Conservation (phyloP, 2,113 vertebrate species). For the Bathybates hornii region DNA sequence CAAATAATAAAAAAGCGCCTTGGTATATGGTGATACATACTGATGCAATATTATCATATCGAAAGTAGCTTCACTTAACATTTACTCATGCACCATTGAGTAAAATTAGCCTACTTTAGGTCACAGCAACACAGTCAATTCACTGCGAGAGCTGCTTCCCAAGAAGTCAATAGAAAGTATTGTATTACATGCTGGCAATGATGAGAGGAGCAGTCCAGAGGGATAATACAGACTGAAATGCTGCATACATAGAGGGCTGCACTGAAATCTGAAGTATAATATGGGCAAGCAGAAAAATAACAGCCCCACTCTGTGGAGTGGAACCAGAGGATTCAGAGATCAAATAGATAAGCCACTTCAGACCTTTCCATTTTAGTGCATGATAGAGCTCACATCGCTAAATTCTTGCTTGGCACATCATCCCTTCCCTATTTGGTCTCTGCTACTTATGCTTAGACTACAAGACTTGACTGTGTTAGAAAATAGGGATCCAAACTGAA, state of each 20-base stretch:
- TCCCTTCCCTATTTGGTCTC: conserved; percentile 41
- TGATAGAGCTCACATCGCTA: conserved; percentile 44
- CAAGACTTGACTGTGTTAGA: conserved; percentile 12
- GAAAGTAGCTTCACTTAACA: conserved; percentile 58
- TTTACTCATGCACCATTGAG: conserved; percentile 57
- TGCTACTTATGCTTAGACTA: conserved; percentile 26
- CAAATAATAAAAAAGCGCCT: not conserved
- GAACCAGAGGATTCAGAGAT: conserved; percentile 61
- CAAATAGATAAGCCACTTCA: conserved; percentile 60
- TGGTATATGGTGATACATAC: conserved; percentile 23
- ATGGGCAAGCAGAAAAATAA: conserved; percentile 45
- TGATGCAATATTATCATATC: conserved; percentile 44
- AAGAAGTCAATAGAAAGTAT: conserved; percentile 67
- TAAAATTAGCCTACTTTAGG: conserved; percentile 69
- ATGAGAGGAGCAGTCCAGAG: conserved; percentile 53
- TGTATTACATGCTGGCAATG: conserved; percentile 65
- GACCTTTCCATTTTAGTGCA: conserved; percentile 54
- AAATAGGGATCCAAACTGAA: conserved; percentile 47
- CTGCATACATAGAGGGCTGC: conserved; percentile 50
- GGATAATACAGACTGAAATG: conserved; percentile 41
- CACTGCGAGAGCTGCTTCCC: conserved; percentile 31
- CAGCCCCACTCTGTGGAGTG: conserved; percentile 40
- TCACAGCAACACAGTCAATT: conserved; percentile 57
- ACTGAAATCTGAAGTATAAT: conserved; percentile 51
- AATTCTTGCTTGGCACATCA: conserved; percentile 42